Base-by-base conservation (phyloP, 2,113 vertebrate species). In the Chloroceryle aenea region DNA sequence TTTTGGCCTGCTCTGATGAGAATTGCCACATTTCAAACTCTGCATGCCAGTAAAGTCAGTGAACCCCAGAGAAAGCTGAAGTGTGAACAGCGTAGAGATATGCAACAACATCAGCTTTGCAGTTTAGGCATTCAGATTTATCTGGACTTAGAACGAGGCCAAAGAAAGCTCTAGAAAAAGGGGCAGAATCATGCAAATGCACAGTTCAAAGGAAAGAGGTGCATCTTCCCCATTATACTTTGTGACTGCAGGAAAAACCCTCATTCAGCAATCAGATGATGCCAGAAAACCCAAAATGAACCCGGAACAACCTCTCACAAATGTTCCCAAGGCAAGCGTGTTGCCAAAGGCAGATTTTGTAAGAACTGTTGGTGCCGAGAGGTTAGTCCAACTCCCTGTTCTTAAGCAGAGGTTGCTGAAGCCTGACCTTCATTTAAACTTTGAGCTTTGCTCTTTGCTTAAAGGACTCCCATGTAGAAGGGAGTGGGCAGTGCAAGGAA, bases 351-450 rank as follows among this genome's bases (percentile, higher is more conserved):
- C 53, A 95, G 67, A 85, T 20, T 64, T 82, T 85, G 7, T 23
- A 76, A 36, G 75, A 73, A 78, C 9, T 90, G 90, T 10, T 64
- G 42, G 85, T 48, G 30, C 66, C 89, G 85, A 73, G 78, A 79
- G 75, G 72, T 66, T 86, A 83, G 75, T 50, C 82, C 72, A 83
- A 19, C 58, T 79, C 83, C 63, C 58, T 38, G 67, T 67, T 90
- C 77, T 79, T 50, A 92, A 85, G 59, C 62, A 95, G 86, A 92
- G 66, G 69, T 11, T 84, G 62, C 52, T 87, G 72, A 87, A 55
- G 53, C 43, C 53, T 87, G 82, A 92, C 87, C 73, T 83, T 71
- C 75, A 71, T 78, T 89, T 91, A 75, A 95, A 95, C 72, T 50
- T 15, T 66, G 62, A 0, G 19, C 69, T 85, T 53, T 21, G 20